A percentile compares a stretch with the other conserved stretches of the same genome.
phyloP scores from a whole-genome alignment of 2,888 invertebrate genomes.

The Eudasyphora cyanicolor region DNA sequence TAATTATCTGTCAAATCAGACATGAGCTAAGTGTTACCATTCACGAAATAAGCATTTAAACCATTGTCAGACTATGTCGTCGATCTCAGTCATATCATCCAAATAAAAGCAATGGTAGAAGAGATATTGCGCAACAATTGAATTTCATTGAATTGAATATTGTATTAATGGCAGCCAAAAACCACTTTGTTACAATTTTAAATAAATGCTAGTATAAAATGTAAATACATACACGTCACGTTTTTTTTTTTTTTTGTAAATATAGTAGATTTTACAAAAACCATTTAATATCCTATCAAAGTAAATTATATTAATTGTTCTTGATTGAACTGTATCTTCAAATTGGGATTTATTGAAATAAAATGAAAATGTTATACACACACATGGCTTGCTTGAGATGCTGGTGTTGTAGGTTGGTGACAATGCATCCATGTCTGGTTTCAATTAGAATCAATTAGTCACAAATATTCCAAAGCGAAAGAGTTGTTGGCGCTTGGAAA shows the following conservation, averaged over 20 bases:
- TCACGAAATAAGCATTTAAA: too few relatives aligned
- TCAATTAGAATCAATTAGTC: constrained; percentile 52
- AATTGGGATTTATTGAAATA: constrained; percentile 48
- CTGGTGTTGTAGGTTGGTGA: background rate
- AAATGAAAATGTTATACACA: constrained; percentile 26
- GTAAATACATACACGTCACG: background rate
- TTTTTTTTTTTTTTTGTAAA: background rate
- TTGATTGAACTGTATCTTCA: constrained; percentile 44
- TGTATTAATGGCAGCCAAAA: too few relatives aligned
- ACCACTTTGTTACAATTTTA: too few relatives aligned
- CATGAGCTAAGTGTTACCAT: too few relatives aligned
- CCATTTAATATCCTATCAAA: constrained; percentile 7
- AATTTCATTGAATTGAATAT: too few relatives aligned
- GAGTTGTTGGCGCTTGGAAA: constrained; percentile 19
- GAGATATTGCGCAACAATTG: too few relatives aligned
- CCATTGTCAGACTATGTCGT: too few relatives aligned
- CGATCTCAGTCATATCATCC: too few relatives aligned
- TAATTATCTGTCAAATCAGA: too few relatives aligned
- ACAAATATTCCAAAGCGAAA: constrained; percentile 5
- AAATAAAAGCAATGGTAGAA: too few relatives aligned
- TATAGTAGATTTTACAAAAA: background rate
- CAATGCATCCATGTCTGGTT: constrained; percentile 1
- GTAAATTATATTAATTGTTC: constrained; percentile 36
- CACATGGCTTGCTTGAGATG: background rate
- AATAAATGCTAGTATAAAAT: background rate